Evolutionary conservation across 2,113 vertebrate species (phyloP).

Genomic region (Clarias gariepinus): DNA sequence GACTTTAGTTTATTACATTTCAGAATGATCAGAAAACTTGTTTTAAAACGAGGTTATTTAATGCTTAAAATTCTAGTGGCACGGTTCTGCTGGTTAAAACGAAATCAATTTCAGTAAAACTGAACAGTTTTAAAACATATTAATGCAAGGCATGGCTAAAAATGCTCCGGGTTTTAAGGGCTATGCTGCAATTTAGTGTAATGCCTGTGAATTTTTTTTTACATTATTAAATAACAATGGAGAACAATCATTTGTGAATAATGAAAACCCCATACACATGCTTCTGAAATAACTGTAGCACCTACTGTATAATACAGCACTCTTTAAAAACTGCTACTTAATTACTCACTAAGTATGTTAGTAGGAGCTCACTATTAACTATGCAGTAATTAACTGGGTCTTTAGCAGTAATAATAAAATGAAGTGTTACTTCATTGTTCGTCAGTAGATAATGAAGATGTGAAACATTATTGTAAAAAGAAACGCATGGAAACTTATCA

Average conservation of each 20-base stretch:
- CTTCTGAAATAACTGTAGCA: not conserved
- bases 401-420: not conserved
- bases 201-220: not conserved
- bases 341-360: not conserved
- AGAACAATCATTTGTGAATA: not conserved
- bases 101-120: no score
- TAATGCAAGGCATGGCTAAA: no score
- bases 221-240: not conserved
- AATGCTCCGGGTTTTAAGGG: no score
- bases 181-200: not conserved
- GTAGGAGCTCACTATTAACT: not conserved
- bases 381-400: not conserved
- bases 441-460: not conserved
- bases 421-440: not conserved
- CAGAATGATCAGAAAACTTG: not conserved
- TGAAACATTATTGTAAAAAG: not conserved
- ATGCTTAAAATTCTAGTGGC: not conserved
- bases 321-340: not conserved
- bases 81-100: no score
- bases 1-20: not conserved
- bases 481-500: not conserved
- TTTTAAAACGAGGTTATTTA: not conserved
- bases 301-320: not conserved
- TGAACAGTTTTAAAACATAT: no score
- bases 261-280: not conserved